Evolutionary conservation across 2,888 invertebrate species (phyloP).

Genomic region (Selenia dentaria): DNA sequence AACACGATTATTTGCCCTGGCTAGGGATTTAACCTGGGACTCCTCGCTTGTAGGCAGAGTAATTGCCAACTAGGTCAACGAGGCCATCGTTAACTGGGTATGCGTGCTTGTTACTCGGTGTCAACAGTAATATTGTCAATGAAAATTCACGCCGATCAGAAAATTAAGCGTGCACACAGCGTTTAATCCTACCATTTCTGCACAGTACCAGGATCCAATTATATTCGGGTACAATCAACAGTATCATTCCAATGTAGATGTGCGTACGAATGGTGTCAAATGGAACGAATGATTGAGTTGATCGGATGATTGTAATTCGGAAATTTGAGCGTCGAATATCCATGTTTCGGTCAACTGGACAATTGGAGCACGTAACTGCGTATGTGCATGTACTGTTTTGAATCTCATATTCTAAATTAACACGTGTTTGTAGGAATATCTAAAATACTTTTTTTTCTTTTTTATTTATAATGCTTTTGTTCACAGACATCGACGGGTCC

Average conservation of each 20-base stretch:
- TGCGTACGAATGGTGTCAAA: constrained; percentile 36
- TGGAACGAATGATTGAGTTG: constrained; percentile 40
- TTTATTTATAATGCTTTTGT: too few relatives aligned
- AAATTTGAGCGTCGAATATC: constrained; percentile 30
- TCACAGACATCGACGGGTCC: too few relatives aligned
- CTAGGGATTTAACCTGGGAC: too few relatives aligned
- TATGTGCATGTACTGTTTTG: neutral
- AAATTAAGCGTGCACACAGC: constrained; percentile 16
- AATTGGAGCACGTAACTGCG: neutral
- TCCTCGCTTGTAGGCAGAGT: too few relatives aligned
- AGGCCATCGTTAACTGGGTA: too few relatives aligned
- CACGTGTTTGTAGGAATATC: too few relatives aligned
- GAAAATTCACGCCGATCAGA: constrained; percentile 8
- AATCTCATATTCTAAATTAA: neutral
- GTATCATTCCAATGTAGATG: constrained; percentile 40
- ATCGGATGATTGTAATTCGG: constrained; percentile 40
- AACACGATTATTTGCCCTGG: too few relatives aligned
- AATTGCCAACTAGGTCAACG: too few relatives aligned
- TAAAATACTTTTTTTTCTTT: too few relatives aligned
- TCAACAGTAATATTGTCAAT: neutral
- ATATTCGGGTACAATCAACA: constrained; percentile 64
- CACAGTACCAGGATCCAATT: constrained; percentile 61
- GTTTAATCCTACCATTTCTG: constrained; percentile 29
- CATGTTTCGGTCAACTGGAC: constrained; percentile 2
- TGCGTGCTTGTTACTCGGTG: too few relatives aligned